Conservation (phyloP, 2,797 vertebrate genomes). For the Manis crassicaudata region DNA sequence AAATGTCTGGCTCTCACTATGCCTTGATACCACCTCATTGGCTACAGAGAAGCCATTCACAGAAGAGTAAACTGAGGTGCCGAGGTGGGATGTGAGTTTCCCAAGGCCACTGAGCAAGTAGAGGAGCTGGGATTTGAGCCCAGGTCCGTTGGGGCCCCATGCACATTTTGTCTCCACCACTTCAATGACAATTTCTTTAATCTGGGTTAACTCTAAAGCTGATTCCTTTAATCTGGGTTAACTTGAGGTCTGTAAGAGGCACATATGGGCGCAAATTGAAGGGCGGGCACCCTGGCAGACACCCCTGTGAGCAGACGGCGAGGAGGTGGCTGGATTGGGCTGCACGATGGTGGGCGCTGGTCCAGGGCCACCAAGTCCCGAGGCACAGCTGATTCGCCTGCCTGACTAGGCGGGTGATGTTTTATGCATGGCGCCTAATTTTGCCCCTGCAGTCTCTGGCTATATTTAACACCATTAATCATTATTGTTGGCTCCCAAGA, state of each 20-base stretch:
- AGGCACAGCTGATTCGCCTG: conserved; percentile 70
- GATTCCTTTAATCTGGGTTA: not conserved
- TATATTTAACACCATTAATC: conserved; percentile 89
- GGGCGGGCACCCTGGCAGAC: not conserved
- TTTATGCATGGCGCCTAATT: conserved; percentile 87
- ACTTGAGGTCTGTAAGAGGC: not conserved
- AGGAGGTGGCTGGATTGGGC: not conserved
- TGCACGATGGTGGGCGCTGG: not conserved
- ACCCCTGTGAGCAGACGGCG: accelerated
- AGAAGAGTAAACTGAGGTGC: not conserved
- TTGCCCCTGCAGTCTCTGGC: conserved; percentile 82
- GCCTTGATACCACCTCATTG: accelerated
- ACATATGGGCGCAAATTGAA: accelerated
- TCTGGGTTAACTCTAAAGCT: not conserved
- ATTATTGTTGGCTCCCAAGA: conserved; percentile 82
- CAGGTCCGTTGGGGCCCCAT: not conserved
- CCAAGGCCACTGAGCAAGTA: not conserved
- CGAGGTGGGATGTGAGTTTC: not conserved
- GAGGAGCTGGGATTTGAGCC: not conserved
- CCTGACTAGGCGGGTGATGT: conserved; percentile 82
- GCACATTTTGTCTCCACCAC: not conserved
- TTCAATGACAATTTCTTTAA: not conserved
- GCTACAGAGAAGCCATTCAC: not conserved
- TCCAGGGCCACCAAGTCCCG: not conserved
- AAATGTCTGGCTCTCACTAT: too few relatives aligned